phyloP scores from a whole-genome alignment of 2,888 invertebrate genomes.

The Panorpa germanica region DNA sequence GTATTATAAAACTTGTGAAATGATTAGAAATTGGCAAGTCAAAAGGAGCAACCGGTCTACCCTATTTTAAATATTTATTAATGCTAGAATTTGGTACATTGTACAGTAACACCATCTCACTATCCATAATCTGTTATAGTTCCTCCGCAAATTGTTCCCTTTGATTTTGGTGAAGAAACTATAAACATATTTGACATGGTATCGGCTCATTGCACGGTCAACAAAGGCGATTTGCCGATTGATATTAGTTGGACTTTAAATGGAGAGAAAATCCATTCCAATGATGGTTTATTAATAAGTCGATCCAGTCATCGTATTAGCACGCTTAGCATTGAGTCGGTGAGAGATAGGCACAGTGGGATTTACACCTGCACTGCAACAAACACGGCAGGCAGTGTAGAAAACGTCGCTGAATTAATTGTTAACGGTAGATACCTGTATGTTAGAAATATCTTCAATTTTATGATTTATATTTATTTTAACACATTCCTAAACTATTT shows the following conservation, averaged over 20 bases:
- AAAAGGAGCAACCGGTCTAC: too few relatives aligned
- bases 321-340: conserved; percentile 48
- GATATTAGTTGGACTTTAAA: conserved; percentile 50
- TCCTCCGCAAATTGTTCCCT: conserved; percentile 46
- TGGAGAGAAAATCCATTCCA: conserved; percentile 31
- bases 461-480: too few relatives aligned
- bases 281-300: conserved; percentile 37
- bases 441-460: background rate
- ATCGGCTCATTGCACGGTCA: conserved; percentile 48
- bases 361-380: conserved; percentile 56
- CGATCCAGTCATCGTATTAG: conserved; percentile 42
- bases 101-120: conserved; percentile 19
- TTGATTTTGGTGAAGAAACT: conserved; percentile 45
- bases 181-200: conserved; percentile 61
- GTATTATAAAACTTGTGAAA: too few relatives aligned
- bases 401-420: conserved; percentile 45
- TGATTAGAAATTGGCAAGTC: too few relatives aligned
- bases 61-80: background rate
- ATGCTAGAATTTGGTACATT: conserved; percentile 19
- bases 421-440: conserved; percentile 43
- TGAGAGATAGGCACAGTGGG: conserved; percentile 49
- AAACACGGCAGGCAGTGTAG: conserved; percentile 47
- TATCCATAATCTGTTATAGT: conserved; percentile 29
- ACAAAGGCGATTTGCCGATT: conserved; percentile 64
- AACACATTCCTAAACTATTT: too few relatives aligned